A percentile compares a stretch with the other conserved stretches of the same genome.
Conservation (phyloP, 2,888 invertebrate species). For the Trichopoda pennipes region DNA sequence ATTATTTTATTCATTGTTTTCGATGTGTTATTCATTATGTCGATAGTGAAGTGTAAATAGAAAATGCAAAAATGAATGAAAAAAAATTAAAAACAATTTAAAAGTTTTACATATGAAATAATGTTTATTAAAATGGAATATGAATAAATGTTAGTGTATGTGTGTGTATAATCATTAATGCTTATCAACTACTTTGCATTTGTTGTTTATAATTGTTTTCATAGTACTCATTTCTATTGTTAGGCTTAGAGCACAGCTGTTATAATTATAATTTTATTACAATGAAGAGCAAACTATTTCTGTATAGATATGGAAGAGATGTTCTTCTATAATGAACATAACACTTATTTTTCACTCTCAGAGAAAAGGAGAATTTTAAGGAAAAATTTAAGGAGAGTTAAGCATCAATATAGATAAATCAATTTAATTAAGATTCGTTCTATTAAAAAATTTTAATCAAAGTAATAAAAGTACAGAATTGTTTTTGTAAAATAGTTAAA, state of each 20-base stretch:
- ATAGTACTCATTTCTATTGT: neutral
- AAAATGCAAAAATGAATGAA: neutral
- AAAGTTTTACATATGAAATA: neutral
- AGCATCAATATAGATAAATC: no score
- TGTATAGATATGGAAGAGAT: no score
- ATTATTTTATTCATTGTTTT: conserved; percentile 41
- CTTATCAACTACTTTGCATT: conserved; percentile 55
- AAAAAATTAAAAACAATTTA: neutral
- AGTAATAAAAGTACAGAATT: no score
- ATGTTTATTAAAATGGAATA: neutral
- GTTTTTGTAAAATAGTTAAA: no score
- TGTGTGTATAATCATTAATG: conserved; percentile 24
- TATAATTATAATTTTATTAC: neutral
- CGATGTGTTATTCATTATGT: conserved; percentile 24
- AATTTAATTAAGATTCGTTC: no score
- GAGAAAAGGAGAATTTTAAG: no score
- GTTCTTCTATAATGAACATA: no score
- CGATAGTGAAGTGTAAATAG: conserved; percentile 14
- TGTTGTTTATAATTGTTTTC: conserved; percentile 38
- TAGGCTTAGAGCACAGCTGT: neutral
- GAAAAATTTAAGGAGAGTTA: no score
- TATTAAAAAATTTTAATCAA: no score
- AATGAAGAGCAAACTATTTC: neutral
- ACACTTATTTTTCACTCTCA: no score
- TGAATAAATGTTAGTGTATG: neutral